phyloP scores from a whole-genome alignment of 2,797 vertebrate genomes.

The Rhabdomys pumilio region DNA sequence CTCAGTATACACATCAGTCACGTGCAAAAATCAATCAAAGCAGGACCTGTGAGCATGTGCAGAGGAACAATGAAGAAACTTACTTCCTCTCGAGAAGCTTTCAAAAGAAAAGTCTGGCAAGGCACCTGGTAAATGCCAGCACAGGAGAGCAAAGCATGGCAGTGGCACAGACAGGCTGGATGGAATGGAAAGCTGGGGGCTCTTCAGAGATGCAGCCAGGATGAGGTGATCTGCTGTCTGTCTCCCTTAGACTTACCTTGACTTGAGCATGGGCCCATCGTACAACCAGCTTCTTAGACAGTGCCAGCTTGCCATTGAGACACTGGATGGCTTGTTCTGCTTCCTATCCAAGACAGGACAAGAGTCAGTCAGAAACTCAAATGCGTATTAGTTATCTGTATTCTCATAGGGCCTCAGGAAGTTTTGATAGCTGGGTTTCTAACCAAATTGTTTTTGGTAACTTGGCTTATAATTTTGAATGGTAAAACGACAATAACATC shows the following conservation, averaged over 20 bases:
- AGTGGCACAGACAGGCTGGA: conserved; percentile 69
- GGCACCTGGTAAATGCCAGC: conserved; percentile 78
- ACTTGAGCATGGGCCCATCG: conserved; percentile 98
- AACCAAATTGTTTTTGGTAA: conserved; percentile 64
- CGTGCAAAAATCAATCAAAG: conserved; percentile 80
- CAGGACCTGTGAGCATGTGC: conserved; percentile 73
- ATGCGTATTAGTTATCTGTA: not conserved
- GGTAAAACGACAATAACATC: conserved; percentile 16
- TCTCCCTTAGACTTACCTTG: conserved; percentile 89
- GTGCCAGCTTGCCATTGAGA: conserved; percentile 98
- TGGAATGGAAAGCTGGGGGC: not conserved
- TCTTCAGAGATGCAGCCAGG: not conserved
- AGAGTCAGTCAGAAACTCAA: conserved; percentile 74
- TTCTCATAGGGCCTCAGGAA: not conserved
- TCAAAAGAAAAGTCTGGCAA: conserved; percentile 81
- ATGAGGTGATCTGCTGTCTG: not conserved
- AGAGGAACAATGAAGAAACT: conserved; percentile 73
- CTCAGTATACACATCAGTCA: conserved; percentile 74
- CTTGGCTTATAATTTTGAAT: conserved; percentile 54
- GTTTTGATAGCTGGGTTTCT: conserved; percentile 32
- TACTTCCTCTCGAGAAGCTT: conserved; percentile 78
- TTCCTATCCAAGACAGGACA: conserved; percentile 91
- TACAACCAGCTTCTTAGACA: conserved; percentile 98
- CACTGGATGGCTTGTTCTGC: conserved; percentile 98
- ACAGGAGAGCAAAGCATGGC: conserved; percentile 56